Evolutionary conservation across 2,797 vertebrate species (phyloP).

Genomic region (Toxotes lorentzi): DNA sequence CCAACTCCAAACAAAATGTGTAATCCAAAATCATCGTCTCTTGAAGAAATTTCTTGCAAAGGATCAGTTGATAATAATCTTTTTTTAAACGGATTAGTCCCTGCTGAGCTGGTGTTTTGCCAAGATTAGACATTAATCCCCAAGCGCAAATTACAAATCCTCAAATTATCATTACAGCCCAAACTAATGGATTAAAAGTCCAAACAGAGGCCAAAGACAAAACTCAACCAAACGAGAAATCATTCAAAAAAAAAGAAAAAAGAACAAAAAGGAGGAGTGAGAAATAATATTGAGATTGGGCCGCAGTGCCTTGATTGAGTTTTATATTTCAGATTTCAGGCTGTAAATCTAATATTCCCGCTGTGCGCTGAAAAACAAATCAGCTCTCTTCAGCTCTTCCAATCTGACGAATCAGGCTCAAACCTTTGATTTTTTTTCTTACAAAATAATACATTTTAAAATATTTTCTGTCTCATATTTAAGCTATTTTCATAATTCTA

Average conservation of each 20-base stretch:
- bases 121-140: slow-evolving; percentile 63
- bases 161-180: slow-evolving; percentile 16
- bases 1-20: background rate
- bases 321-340: background rate
- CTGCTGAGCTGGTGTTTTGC: slow-evolving; percentile 56
- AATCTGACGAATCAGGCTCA: background rate
- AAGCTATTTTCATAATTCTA: background rate
- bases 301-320: background rate
- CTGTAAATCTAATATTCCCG: too few species aligned
- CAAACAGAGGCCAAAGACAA: slow-evolving; percentile 4
- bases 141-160: slow-evolving; percentile 30
- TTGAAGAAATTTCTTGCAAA: slow-evolving; percentile 34
- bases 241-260: background rate
- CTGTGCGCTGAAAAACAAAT: too few species aligned
- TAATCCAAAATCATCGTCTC: slow-evolving; percentile 6
- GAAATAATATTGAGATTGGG: background rate
- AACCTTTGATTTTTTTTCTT: background rate
- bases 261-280: background rate
- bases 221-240: background rate
- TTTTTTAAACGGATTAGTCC: slow-evolving; percentile 66
- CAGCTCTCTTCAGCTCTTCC: too few species aligned
- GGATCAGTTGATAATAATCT: slow-evolving; percentile 43
- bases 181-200: slow-evolving; percentile 48
- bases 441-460: background rate
- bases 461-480: background rate